A percentile compares a stretch with the other conserved stretches of the same genome.
phyloP scores from a whole-genome alignment of 2,113 vertebrate species.

The Hystrix cristata region DNA sequence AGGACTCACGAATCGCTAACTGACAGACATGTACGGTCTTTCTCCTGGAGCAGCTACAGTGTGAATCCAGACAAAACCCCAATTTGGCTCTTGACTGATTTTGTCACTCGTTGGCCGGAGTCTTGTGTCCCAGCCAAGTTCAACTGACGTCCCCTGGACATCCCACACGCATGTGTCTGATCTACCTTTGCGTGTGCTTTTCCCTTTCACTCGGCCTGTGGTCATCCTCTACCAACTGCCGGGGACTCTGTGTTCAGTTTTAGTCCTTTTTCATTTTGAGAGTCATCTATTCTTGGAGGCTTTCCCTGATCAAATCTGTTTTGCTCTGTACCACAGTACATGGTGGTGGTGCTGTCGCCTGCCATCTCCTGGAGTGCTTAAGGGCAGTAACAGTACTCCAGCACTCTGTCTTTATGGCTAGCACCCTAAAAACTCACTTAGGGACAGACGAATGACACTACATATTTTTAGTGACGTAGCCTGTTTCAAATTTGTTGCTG shows the following conservation, averaged over 20 bases:
- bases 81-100: background rate
- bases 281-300: background rate
- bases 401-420: background rate
- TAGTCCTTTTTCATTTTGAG: background rate
- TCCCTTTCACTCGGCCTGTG: background rate
- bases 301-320: background rate
- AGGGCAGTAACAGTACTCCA: background rate
- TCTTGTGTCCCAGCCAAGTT: background rate
- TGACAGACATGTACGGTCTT: background rate
- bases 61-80: background rate
- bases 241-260: background rate
- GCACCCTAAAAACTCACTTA: background rate
- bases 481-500: constrained; percentile 24
- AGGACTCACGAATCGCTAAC: background rate
- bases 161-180: background rate
- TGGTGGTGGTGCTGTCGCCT: background rate
- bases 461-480: background rate
- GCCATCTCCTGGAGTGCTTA: background rate
- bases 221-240: background rate
- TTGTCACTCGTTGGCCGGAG: background rate
- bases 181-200: background rate
- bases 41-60: background rate
- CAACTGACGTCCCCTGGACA: background rate
- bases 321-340: background rate
- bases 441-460: background rate